These are phyloP conservation scores for Ochlodes sylvanus DNA, from an alignment of 2,888 invertebrate species.

Conservation along the genomic window DNA sequence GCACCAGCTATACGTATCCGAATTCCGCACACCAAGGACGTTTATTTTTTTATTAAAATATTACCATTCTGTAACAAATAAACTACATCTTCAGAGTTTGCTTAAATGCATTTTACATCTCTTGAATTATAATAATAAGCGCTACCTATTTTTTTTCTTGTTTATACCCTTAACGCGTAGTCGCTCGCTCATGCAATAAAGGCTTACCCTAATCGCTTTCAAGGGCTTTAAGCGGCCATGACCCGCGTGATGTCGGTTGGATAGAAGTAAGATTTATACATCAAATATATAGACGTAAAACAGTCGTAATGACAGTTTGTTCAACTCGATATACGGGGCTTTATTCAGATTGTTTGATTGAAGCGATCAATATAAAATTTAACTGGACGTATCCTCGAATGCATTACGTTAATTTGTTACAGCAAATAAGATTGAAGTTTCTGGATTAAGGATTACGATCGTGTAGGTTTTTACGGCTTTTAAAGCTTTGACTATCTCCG, in stretches of 20 bases:
- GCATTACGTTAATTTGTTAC: conserved; percentile 31
- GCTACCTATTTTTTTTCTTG: too few species aligned
- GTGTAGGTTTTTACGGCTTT: conserved; percentile 10
- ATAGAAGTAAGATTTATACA: conserved; percentile 55
- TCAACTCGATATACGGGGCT: conserved; percentile 50
- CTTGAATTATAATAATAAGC: too few species aligned
- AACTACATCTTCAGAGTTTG: too few species aligned
- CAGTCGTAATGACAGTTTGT: conserved; percentile 54
- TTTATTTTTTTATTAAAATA: too few species aligned
- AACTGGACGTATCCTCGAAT: conserved; percentile 35
- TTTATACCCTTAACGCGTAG: not conserved
- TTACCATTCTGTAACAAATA: too few species aligned
- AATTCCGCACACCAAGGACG: too few species aligned
- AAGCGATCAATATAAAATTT: conserved; percentile 42
- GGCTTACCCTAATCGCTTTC: conserved; percentile 73
- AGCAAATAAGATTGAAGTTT: conserved; percentile 33
- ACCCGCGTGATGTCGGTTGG: conserved; percentile 63
- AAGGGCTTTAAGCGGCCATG: conserved; percentile 84
- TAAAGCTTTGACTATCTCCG: conserved; percentile 9
- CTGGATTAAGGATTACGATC: conserved; percentile 21
- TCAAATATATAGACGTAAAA: conserved; percentile 47
- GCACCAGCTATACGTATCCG: too few species aligned
- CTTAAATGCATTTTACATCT: too few species aligned
- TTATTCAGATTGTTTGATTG: conserved; percentile 48
- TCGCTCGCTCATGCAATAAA: conserved; percentile 63